Evolutionary conservation across 2,113 vertebrate genomes (phyloP).

Genomic region (Megaptera novaeangliae): DNA sequence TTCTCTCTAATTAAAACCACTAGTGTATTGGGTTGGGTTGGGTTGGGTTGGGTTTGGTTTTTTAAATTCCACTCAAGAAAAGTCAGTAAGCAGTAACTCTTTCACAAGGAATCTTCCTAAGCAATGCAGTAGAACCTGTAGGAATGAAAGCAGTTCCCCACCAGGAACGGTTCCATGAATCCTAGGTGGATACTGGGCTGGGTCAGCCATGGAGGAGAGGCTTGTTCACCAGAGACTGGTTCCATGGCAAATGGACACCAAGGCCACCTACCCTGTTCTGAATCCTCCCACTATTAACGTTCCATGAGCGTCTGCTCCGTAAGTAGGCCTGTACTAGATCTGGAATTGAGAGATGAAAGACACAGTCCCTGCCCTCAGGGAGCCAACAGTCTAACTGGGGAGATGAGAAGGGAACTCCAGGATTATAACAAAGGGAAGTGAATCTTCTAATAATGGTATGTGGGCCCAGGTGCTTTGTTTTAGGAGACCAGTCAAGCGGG

Average conservation of each 20-base stretch:
- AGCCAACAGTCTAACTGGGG: background rate
- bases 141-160: background rate
- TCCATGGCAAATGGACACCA: background rate
- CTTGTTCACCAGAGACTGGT: background rate
- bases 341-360: background rate
- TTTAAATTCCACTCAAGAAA: background rate
- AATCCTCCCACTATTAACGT: background rate
- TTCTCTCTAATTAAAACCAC: slow-evolving; percentile 26
- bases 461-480: background rate
- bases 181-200: background rate
- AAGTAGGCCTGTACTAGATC: background rate
- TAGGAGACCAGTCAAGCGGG: background rate
- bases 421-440: background rate
- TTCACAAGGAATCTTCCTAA: background rate
- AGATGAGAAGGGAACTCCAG: background rate
- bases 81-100: background rate
- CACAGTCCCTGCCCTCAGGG: background rate
- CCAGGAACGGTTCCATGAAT: fast-evolving
- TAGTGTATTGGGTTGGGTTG: background rate
- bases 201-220: background rate
- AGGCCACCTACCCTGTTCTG: background rate
- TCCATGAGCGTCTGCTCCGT: background rate
- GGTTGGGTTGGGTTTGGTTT: background rate
- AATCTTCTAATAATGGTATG: background rate
- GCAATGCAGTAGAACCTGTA: background rate